phyloP scores from a whole-genome alignment of 2,888 invertebrate genomes.

The Luperina nickerlii region DNA sequence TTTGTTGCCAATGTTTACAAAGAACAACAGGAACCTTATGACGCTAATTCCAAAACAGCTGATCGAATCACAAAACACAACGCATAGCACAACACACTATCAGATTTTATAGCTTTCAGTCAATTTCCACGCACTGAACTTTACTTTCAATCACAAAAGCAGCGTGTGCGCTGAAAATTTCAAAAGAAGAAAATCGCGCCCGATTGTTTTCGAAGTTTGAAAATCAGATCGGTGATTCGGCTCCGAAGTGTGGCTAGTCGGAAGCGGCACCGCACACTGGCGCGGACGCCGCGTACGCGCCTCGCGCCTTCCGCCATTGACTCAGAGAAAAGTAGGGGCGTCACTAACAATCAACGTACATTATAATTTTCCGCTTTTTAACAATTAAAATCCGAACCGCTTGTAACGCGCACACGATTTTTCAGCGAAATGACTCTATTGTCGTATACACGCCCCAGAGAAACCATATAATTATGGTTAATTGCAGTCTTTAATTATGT shows the following conservation, averaged over 20 bases:
- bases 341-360: conserved; percentile 75
- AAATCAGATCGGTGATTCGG: conserved; percentile 68
- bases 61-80: conserved; percentile 77
- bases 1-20: conserved; percentile 42
- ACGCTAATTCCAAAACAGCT: conserved; percentile 75
- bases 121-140: conserved; percentile 71
- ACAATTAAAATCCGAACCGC: conserved; percentile 76
- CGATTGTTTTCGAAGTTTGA: conserved; percentile 72
- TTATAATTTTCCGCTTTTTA: conserved; percentile 84
- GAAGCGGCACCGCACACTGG: conserved; percentile 85
- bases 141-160: conserved; percentile 82
- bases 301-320: conserved; percentile 74
- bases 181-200: conserved; percentile 63
- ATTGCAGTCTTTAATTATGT: conserved; percentile 48
- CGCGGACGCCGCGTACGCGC: conserved; percentile 72
- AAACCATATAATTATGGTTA: conserved; percentile 63
- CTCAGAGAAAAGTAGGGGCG: conserved; percentile 87
- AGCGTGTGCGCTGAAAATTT: conserved; percentile 73
- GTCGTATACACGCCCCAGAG: conserved; percentile 60
- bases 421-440: conserved; percentile 63
- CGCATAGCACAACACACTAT: conserved; percentile 70
- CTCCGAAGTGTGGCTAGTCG: conserved; percentile 82
- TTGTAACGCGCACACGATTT: conserved; percentile 47
- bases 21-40: conserved; percentile 76
- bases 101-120: conserved; percentile 40